These are phyloP conservation scores for Leptothorax acervorum DNA, from an alignment of 2,888 invertebrate species.

Conservation along the genomic window DNA sequence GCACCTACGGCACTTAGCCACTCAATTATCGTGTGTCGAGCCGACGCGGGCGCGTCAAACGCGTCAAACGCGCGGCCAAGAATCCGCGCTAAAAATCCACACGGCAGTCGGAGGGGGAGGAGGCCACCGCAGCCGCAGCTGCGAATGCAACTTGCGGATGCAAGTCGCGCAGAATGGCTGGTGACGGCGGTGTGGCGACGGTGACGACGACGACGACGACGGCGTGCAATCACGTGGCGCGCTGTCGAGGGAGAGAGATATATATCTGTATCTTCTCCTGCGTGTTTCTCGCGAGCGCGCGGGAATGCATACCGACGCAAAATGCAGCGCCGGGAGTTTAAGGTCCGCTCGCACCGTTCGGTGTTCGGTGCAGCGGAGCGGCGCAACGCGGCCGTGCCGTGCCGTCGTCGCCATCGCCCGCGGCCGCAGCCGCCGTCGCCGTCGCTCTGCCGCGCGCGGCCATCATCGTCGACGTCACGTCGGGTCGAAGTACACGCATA, in stretches of 20 bases:
- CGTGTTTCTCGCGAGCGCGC: constrained; percentile 36
- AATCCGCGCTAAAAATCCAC: constrained; percentile 42
- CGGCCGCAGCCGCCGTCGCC: background rate
- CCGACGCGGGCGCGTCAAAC: constrained; percentile 12
- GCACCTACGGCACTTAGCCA: constrained; percentile 17
- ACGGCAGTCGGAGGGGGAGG: background rate
- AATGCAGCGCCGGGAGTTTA: constrained; percentile 36
- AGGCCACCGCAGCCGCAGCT: constrained; percentile 40
- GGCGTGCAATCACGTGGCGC: constrained; percentile 65
- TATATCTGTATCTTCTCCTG: constrained; percentile 52
- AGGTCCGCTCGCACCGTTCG: constrained; percentile 33
- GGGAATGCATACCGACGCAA: constrained; percentile 41
- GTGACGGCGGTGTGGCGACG: background rate
- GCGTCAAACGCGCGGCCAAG: constrained; percentile 9
- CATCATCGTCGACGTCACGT: constrained; percentile 42
- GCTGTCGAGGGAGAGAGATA: constrained; percentile 31
- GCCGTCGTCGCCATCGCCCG: background rate
- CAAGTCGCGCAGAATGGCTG: constrained; percentile 56
- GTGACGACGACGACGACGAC: constrained; percentile 14
- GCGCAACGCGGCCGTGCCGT: too few species aligned
- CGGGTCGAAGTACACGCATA: constrained; percentile 57
- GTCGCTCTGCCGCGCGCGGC: background rate
- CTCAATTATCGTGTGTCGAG: constrained; percentile 42
- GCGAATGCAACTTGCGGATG: constrained; percentile 56
- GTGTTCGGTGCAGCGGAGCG: too few species aligned